Evolutionary conservation across 2,797 vertebrate genomes (phyloP).

Genomic region (Thripadectes ignobilis): DNA sequence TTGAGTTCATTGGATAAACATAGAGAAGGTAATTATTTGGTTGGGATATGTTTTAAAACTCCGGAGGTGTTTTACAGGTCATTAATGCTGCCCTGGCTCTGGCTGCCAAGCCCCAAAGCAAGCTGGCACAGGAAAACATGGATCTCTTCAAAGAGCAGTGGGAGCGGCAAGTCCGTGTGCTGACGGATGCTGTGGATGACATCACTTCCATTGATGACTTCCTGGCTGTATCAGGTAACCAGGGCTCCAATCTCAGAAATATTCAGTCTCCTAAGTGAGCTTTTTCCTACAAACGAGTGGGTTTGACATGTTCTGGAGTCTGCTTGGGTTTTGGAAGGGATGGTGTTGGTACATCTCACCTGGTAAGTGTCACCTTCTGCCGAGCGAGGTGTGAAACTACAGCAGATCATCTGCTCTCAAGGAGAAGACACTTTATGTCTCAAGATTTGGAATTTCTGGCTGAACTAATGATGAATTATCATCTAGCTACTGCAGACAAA

Average conservation of each 20-base stretch:
- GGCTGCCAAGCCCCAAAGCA: constrained; percentile 92
- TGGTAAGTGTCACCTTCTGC: not conserved
- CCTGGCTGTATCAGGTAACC: constrained; percentile 83
- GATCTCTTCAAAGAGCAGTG: constrained; percentile 85
- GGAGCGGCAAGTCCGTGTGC: constrained; percentile 83
- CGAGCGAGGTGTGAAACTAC: not conserved
- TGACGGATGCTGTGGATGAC: constrained; percentile 85
- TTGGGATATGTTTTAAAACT: not conserved
- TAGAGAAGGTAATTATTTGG: not conserved
- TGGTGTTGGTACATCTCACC: not conserved
- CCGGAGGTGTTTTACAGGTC: constrained; percentile 81
- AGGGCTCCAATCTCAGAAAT: not conserved
- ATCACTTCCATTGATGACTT: constrained; percentile 87
- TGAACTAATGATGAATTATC: not conserved
- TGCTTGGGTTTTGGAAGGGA: not conserved
- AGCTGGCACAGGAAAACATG: constrained; percentile 83
- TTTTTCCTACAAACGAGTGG: not conserved
- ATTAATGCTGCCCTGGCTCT: constrained; percentile 96
- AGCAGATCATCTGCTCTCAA: not conserved
- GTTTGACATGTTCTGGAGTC: not conserved
- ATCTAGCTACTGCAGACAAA: not conserved
- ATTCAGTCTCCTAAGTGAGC: fast-evolving
- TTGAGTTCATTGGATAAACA: not conserved
- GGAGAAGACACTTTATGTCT: not conserved
- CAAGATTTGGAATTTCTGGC: not conserved